Evolutionary conservation across 2,888 invertebrate genomes (phyloP).

Genomic region (Mystacides longicornis): DNA sequence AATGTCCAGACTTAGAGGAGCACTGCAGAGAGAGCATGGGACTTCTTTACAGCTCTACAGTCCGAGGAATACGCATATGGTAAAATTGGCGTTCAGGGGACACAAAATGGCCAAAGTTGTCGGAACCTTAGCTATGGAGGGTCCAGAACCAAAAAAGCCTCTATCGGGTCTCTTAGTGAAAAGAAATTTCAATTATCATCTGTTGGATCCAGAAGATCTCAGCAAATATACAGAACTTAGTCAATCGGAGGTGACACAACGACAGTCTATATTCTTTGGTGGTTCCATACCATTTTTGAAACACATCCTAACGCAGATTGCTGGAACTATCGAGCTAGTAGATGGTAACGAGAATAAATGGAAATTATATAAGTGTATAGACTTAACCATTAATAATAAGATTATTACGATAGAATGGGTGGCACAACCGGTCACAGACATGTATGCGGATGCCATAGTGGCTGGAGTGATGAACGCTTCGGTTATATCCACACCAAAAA

Average conservation of each 20-base stretch:
- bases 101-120: slow-evolving; percentile 98
- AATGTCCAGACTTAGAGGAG: slow-evolving; percentile 93
- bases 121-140: slow-evolving; percentile 81
- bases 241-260: slow-evolving; percentile 87
- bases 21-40: slow-evolving; percentile 88
- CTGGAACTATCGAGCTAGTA: slow-evolving; percentile 61
- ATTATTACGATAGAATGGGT: slow-evolving; percentile 90
- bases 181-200: slow-evolving; percentile 96
- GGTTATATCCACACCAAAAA: slow-evolving; percentile 33
- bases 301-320: slow-evolving; percentile 70
- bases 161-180: slow-evolving; percentile 93
- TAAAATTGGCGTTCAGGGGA: slow-evolving; percentile 89
- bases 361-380: slow-evolving; percentile 75
- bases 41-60: slow-evolving; percentile 88
- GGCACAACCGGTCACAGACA: slow-evolving; percentile 91
- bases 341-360: slow-evolving; percentile 62
- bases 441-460: slow-evolving; percentile 95
- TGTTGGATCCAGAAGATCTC: slow-evolving; percentile 84
- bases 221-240: slow-evolving; percentile 95
- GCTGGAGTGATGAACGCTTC: slow-evolving; percentile 77
- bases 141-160: slow-evolving; percentile 68
- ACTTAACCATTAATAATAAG: slow-evolving; percentile 71
- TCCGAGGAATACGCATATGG: slow-evolving; percentile 90
- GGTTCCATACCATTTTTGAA: slow-evolving; percentile 66
- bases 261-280: slow-evolving; percentile 83